These are phyloP conservation scores for Leptinotarsa juncta DNA, from an alignment of 2,888 invertebrate genomes.

Conservation along the genomic window DNA sequence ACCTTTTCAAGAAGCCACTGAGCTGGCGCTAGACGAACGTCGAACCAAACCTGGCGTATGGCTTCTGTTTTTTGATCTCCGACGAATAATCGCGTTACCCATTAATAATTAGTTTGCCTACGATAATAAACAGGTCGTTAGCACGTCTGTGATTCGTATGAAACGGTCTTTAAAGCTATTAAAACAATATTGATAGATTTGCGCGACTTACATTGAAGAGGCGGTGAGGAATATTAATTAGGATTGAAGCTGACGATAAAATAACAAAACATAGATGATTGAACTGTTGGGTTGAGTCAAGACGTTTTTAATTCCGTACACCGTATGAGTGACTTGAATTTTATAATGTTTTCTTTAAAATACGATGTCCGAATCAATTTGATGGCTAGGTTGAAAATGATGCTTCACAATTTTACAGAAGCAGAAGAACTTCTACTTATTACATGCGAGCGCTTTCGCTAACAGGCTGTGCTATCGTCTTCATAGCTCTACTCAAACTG, in stretches of 20 bases:
- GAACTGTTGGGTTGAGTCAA: not conserved
- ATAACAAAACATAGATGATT: not conserved
- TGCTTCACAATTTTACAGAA: too few relatives aligned
- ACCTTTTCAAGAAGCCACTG: not conserved
- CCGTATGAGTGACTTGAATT: too few relatives aligned
- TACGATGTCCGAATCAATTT: too few relatives aligned
- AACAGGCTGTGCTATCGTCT: too few relatives aligned
- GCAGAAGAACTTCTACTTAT: too few relatives aligned
- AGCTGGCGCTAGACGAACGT: not conserved
- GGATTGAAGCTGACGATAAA: not conserved
- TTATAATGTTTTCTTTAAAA: too few relatives aligned
- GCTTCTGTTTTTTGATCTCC: constrained; percentile 7
- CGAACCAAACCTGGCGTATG: not conserved
- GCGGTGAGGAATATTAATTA: not conserved
- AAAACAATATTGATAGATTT: constrained; percentile 9
- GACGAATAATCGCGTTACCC: constrained; percentile 1
- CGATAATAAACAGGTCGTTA: constrained; percentile 19
- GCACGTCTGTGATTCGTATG: constrained; percentile 12
- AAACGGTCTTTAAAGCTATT: not conserved
- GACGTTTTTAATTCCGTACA: too few relatives aligned
- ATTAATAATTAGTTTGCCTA: constrained; percentile 3
- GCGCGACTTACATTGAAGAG: not conserved
- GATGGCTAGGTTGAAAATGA: too few relatives aligned
- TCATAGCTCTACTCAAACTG: too few relatives aligned
- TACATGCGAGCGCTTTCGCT: too few relatives aligned